Conservation (phyloP, 1,140 invertebrate genomes). For the Plutomurus gul region DNA sequence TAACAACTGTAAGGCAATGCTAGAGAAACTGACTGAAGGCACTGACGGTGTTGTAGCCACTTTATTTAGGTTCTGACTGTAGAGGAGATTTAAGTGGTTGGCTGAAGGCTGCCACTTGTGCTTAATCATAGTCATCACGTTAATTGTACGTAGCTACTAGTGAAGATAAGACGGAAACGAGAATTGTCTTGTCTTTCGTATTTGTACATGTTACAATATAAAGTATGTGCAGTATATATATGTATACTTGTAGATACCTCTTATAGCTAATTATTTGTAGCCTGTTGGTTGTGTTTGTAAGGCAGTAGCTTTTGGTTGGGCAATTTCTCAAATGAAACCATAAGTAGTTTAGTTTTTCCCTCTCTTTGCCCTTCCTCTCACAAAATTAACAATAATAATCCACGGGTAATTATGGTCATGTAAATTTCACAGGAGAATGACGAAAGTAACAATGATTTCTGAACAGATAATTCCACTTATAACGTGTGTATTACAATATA, state of each 20-base stretch:
- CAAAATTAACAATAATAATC: neutral
- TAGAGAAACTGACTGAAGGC: neutral
- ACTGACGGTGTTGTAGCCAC: too few relatives aligned
- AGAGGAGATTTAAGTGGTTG: too few relatives aligned
- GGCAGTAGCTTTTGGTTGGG: too few relatives aligned
- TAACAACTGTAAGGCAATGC: neutral
- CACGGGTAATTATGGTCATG: neutral
- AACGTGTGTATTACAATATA: neutral
- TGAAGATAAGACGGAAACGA: conserved; percentile 5
- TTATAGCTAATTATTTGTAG: too few relatives aligned
- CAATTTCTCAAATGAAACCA: too few relatives aligned
- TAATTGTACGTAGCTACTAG: neutral
- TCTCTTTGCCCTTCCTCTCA: neutral
- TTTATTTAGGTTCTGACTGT: too few relatives aligned
- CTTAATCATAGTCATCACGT: conserved; percentile 10
- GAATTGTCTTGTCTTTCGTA: neutral
- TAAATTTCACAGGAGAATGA: conserved; percentile 24
- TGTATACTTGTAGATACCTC: too few relatives aligned
- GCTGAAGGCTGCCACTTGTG: too few relatives aligned
- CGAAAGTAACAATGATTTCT: neutral
- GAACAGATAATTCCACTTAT: neutral
- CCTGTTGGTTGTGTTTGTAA: too few relatives aligned
- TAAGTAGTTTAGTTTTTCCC: too few relatives aligned
- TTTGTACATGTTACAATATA: neutral
- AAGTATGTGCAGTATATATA: too few relatives aligned